Percentiles rank a stretch among this genome's conserved stretches.
phyloP scores from a whole-genome alignment of 2,113 vertebrate genomes.

The Trichomycterus rosablanca region DNA sequence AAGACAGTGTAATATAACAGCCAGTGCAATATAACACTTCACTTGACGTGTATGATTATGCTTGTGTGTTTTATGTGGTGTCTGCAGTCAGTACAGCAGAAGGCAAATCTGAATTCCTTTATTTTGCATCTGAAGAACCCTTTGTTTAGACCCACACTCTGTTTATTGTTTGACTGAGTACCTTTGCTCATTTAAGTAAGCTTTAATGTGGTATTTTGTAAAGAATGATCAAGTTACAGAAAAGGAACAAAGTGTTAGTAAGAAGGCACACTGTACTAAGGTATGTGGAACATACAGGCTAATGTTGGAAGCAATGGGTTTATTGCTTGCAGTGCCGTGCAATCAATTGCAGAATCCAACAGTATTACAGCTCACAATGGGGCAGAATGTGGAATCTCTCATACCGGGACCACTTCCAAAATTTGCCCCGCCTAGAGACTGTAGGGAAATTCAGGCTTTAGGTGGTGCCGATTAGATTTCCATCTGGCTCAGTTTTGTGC shows the following conservation, averaged over 20 bases:
- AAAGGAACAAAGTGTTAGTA: not conserved
- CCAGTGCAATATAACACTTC: conserved; percentile 14
- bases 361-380: too few relatives aligned
- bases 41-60: not conserved
- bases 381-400: conserved; percentile 5
- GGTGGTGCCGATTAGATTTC: conserved; percentile 23
- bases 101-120: too few relatives aligned
- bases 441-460: conserved; percentile 6
- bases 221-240: not conserved
- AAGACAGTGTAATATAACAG: not conserved
- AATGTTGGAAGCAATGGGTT: too few relatives aligned
- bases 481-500: conserved; percentile 3
- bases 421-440: conserved; percentile 26
- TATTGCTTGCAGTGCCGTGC: too few relatives aligned
- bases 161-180: not conserved
- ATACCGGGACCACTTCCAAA: conserved; percentile 22
- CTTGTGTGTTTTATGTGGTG: not conserved
- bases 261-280: not conserved
- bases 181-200: not conserved
- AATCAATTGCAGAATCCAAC: too few relatives aligned
- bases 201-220: not conserved
- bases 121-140: not conserved
- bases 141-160: not conserved
- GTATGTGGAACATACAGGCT: not conserved
- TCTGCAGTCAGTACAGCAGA: not conserved